Evolutionary conservation across 2,797 vertebrate species (phyloP).

Genomic region (Phalanger gymnotis): DNA sequence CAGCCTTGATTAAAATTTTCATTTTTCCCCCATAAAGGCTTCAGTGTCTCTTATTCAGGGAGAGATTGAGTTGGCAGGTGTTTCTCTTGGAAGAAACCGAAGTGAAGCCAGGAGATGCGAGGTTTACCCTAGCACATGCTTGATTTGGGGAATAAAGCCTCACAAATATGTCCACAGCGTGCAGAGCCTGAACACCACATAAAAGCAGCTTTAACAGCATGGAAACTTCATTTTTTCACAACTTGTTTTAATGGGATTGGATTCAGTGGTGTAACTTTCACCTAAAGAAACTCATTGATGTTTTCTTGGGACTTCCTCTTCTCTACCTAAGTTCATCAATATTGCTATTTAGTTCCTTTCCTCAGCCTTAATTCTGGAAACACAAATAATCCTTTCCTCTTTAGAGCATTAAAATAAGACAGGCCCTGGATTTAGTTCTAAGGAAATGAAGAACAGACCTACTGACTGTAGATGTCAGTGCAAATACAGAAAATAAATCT

Average conservation of each 20-base stretch:
- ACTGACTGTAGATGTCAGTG: constrained; percentile 30
- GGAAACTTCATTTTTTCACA: constrained; percentile 65
- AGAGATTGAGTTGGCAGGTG: constrained; percentile 65
- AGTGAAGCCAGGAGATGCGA: constrained; percentile 49
- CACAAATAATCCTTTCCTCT: constrained; percentile 58
- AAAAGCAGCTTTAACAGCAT: constrained; percentile 65
- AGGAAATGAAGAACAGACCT: constrained; percentile 47
- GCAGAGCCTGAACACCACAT: constrained; percentile 35
- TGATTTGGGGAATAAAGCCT: constrained; percentile 25
- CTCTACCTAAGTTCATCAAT: constrained; percentile 35
- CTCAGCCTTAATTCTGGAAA: constrained; percentile 56
- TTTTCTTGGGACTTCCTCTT: constrained; percentile 45
- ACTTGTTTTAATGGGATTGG: constrained; percentile 69
- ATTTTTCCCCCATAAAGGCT: constrained; percentile 64
- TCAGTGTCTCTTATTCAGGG: constrained; percentile 73
- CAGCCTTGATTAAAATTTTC: constrained; percentile 63
- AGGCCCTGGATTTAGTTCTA: constrained; percentile 45
- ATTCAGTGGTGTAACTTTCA: constrained; percentile 66
- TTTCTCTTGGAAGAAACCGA: constrained; percentile 56
- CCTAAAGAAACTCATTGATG: constrained; percentile 54
- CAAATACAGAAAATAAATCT: constrained; percentile 57
- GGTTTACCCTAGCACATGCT: constrained; percentile 21
- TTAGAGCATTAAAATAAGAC: constrained; percentile 51
- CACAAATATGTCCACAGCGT: not conserved
- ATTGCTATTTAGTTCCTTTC: constrained; percentile 22